Evolutionary conservation across 2,113 vertebrate genomes (phyloP).

Genomic region (Sardina pilchardus): DNA sequence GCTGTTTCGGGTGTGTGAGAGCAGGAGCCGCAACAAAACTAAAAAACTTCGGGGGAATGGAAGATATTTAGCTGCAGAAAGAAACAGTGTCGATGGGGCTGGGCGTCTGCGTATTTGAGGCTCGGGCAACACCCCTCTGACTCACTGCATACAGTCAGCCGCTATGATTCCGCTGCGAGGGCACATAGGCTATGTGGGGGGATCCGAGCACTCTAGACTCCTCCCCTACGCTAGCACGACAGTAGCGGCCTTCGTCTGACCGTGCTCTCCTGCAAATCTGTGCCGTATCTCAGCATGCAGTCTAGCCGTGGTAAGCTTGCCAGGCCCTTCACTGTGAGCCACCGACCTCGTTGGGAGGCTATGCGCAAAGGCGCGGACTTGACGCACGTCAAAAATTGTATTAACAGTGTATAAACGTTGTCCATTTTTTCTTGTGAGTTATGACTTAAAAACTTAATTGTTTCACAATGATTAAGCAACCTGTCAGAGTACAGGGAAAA

Average conservation of each 20-base stretch:
- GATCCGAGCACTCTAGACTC: constrained; percentile 21
- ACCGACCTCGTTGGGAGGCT: background rate
- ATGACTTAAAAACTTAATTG: no score
- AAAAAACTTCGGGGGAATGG: background rate
- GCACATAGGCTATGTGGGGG: constrained; percentile 15
- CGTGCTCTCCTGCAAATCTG: constrained; percentile 29
- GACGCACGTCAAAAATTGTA: no score
- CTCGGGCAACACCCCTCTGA: constrained; percentile 35
- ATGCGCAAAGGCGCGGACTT: no score
- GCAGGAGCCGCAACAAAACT: background rate
- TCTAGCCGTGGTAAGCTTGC: background rate
- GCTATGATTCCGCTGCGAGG: background rate
- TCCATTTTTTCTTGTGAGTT: no score
- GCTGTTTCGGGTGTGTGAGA: background rate
- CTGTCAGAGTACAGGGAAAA: no score
- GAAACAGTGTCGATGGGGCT: background rate
- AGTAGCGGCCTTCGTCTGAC: background rate
- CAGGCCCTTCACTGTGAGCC: background rate
- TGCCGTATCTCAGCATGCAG: constrained; percentile 23
- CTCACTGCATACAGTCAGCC: constrained; percentile 8
- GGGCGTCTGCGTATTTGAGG: background rate
- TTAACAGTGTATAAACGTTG: no score
- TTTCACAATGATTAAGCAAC: no score
- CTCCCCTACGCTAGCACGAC: constrained; percentile 17
- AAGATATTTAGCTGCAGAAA: constrained; percentile 11